These are phyloP conservation scores for Tetranychus piercei DNA, from an alignment of 2,888 invertebrate species.

Conservation along the genomic window DNA sequence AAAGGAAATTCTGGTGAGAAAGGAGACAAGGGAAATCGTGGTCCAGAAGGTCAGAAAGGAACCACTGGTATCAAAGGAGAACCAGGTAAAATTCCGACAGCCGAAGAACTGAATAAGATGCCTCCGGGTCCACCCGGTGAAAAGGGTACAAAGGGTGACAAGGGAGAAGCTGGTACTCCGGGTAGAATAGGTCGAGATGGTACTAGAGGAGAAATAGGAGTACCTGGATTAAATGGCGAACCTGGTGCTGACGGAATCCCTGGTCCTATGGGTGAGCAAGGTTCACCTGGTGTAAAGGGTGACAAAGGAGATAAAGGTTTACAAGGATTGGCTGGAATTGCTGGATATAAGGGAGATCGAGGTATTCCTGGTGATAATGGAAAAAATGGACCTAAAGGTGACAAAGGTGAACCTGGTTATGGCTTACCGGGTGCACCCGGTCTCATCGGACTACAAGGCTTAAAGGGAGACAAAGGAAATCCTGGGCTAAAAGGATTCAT, in stretches of 20 bases:
- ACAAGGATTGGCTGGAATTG: slow-evolving; percentile 19
- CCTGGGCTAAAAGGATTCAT: background rate
- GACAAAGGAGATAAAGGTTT: slow-evolving; percentile 26
- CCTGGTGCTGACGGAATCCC: slow-evolving; percentile 27
- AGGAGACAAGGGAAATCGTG: background rate
- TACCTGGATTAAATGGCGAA: slow-evolving; percentile 24
- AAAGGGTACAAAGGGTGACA: slow-evolving; percentile 20
- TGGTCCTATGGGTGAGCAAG: slow-evolving; percentile 30
- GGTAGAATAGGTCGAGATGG: background rate
- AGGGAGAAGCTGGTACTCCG: background rate
- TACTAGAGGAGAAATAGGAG: background rate
- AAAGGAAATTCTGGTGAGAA: background rate
- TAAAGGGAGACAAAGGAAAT: background rate
- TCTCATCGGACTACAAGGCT: slow-evolving; percentile 38
- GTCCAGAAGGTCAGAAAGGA: slow-evolving; percentile 8
- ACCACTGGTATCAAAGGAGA: background rate
- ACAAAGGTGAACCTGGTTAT: background rate
- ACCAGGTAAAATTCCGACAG: background rate
- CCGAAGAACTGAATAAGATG: background rate
- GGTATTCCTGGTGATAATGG: background rate
- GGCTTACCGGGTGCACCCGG: slow-evolving; percentile 40
- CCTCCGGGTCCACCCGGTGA: slow-evolving; percentile 25
- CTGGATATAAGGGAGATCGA: slow-evolving; percentile 40
- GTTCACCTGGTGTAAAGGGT: slow-evolving; percentile 22
- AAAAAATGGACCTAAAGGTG: background rate